Evolutionary conservation across 2,113 vertebrate genomes (phyloP), one percentile per base, ranked within the genome.

Genomic region (Mystacornis crossleyi): DNA sequence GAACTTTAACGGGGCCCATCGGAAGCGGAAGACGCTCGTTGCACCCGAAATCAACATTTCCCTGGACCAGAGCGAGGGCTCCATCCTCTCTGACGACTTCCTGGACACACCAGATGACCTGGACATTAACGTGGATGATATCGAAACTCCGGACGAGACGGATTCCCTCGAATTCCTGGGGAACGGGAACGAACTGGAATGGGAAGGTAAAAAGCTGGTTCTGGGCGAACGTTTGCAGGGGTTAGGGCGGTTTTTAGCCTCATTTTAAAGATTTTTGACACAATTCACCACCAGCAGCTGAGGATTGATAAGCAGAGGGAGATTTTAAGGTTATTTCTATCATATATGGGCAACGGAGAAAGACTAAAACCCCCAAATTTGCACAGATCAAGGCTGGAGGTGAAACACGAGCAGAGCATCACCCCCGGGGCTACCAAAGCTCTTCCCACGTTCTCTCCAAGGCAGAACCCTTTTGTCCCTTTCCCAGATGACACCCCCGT

Each of bases 31-130:
- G 75, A 99, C 99, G 0, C 97, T 99, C 23, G 97, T 99, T 1
- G 99, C 99, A 16, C 99, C 99, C 0, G 99, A 99, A 85, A 99
- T 99, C 98, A 99, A 99, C 97, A 98, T 99, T 72, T 99, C 99
- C 31, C 97, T 99, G 97, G 99, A 99, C 93, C 99, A 99, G 81
- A 99, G 99, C 3, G 99, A 99, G 91, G 99, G 99, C 3, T 99
- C 99, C 19, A 95, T 99, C 95, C 97, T 99, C 89, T 99, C 99
- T 0, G 99, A 99, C 0, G 99, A 99, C 90, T 99, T 99, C 94
- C 85, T 99, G 97, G 99, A 99, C 94, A 99, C 99, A 0, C 99
- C 99, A 0, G 99, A 99, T 4, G 99, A 99, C 97, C 98, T 99
- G 95, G 99, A 99, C 92, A 99, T 99, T 15, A 99, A 99, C 0